Conservation (phyloP, 2,113 vertebrate genomes). For the Rhinogobius similis region DNA sequence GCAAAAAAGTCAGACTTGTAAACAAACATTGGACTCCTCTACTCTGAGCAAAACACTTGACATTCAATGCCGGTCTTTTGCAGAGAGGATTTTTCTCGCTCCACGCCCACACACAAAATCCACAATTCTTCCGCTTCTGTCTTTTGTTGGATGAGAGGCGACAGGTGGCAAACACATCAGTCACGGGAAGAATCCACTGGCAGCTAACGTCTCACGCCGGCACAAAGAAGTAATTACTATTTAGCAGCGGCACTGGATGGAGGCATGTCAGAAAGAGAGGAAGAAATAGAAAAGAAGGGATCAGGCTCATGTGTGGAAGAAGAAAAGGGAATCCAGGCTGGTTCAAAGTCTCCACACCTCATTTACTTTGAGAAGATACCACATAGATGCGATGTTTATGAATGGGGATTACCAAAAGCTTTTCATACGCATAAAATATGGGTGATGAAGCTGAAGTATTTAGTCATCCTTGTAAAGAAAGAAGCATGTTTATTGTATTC, state of each 20-base stretch:
- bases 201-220: conserved; percentile 38
- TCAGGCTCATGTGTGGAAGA: conserved; percentile 12
- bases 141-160: conserved; percentile 20
- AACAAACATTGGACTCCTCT: neutral
- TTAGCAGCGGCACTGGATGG: conserved; percentile 12
- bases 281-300: conserved; percentile 18
- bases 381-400: neutral
- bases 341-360: neutral
- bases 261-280: conserved; percentile 19
- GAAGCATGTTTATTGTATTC: too few relatives aligned
- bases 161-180: conserved; percentile 47
- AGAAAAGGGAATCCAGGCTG: neutral
- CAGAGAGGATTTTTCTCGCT: neutral
- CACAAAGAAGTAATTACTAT: conserved; percentile 67
- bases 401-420: neutral
- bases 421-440: too few relatives aligned
- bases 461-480: too few relatives aligned
- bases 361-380: neutral
- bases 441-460: neutral
- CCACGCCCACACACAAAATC: conserved; percentile 16
- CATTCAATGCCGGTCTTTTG: neutral
- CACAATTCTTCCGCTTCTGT: neutral
- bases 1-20: neutral
- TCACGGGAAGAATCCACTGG: neutral
- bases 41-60: neutral